Base-by-base conservation (phyloP, 2,888 invertebrate genomes). In the Cylloceria caligata region DNA sequence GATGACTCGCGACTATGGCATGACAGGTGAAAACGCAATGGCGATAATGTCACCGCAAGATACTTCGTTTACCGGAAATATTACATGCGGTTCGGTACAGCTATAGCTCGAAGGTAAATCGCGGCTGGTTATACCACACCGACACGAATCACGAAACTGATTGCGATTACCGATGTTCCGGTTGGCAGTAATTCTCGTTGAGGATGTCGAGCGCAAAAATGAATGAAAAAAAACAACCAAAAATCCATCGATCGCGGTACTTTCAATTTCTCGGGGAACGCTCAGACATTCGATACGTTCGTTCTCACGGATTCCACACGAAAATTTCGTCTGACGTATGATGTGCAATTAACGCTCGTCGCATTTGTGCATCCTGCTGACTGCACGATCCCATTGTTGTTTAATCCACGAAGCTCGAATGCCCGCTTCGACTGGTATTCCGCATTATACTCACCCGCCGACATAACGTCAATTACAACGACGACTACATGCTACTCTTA, bases 171-270 rank as follows among this genome's bases (percentile, higher is more conserved):
- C 73, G 81, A 75, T 75, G 65, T 75, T 67, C 47, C 76, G 81
- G 68, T 60, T 69, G 81, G 81, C 81, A 81, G 81, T 81, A 67
- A 73, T 77, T 78, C 60, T 64, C 55, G 62, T 77, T 60, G 62
- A 39, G 65, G 69, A 47, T 39, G 57, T 68, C 77, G 67, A 34
- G 76, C 30, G 30, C 30, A 57, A 30, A 30, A 30, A 4, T 5
- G 5, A 30, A 30, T 4, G 3, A 30, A 3, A 30, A 30, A 30
- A 5, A 30, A 30, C 3, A 30, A 30, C 3, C 3, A 30, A 30
- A 30, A 30, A 30, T 30, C 30, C 30, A 5, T n/a, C n/a, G n/a
- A n/a, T 42, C 21, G 52, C 77, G 21, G 52, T 64, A 13, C 13
- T 36, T 62, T 9, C 9, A 30, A 34, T n/a, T 45, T 27, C 27